Evolutionary conservation across 2,797 vertebrate genomes (phyloP).

Genomic region (Spheniscus humboldti): DNA sequence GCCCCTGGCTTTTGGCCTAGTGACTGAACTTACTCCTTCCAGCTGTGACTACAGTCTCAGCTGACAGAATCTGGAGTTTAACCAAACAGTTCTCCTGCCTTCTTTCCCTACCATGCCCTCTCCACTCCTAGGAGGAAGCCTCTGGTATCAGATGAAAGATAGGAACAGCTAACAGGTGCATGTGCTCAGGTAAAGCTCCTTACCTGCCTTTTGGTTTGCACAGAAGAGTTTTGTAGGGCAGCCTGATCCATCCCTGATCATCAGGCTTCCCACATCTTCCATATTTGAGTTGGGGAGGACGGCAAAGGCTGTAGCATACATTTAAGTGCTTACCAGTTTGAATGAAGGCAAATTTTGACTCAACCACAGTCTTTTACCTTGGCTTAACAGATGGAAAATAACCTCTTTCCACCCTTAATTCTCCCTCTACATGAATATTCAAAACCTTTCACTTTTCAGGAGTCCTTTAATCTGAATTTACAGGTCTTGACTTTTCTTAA

Average conservation of each 20-base stretch:
- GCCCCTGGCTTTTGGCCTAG: background rate
- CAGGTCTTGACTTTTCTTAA: background rate
- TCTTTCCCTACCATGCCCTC: background rate
- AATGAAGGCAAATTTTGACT: background rate
- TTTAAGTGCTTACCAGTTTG: background rate
- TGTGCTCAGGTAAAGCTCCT: background rate
- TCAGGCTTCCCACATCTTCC: background rate
- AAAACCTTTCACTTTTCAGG: background rate
- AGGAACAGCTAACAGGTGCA: too few species aligned
- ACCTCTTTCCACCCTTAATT: background rate
- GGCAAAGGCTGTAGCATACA: background rate
- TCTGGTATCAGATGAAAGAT: background rate
- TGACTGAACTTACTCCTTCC: background rate
- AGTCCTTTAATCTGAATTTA: background rate
- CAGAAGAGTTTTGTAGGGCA: background rate
- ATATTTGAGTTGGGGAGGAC: background rate
- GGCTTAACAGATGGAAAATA: background rate
- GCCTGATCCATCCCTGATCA: background rate
- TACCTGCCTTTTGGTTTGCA: background rate
- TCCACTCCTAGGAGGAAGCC: background rate
- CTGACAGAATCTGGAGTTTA: background rate
- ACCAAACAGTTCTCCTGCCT: background rate
- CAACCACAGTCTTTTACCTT: background rate
- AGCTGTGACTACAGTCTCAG: background rate
- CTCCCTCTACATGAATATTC: background rate